Base-by-base conservation (phyloP, 1,140 invertebrate species). In the Pseudomyrmex dendroicus region DNA sequence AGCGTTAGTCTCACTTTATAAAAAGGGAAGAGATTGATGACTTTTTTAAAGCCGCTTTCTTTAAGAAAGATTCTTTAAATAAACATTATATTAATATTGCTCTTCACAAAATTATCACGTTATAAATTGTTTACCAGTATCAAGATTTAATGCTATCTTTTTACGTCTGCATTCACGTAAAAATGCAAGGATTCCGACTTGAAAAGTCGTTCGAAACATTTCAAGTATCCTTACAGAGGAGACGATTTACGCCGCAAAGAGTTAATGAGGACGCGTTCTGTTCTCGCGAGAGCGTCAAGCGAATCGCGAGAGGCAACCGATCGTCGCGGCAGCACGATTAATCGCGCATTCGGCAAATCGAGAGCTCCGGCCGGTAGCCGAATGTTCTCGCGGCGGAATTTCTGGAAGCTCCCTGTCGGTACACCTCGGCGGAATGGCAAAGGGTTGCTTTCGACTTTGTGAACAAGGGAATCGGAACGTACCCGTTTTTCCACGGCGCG, bases 401-500 rank as follows among this genome's bases (percentile, higher is more conserved):
- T 86, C 83, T 84, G 83, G 84, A 78, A 84, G 63, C 77, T 20
- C 59, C 68, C 62, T 62, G 86, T 17, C 77, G 50, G 61, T 78
- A 62, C 76, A 63, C 83, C 85, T 88, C 83, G 86, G 78, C 54
- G 67, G 78, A 73, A 83, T 88, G 67, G 86, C 86, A 83, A 88
- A 88, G 73, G 70, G 85, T 72, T 54, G 83, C 68, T 52, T 50
- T 59, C 13, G 74, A 63, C 74, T 82, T 62, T 56, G 83, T 72
- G 74, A 88, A 87, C 76, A 86, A 88, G 72, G 73, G 74, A 86
- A 62, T 83, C 86, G 86, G 35, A 35, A 76, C 83, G 83, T 85
- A 61, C 35, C 12, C 62, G 87, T 89, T 89, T 89, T 89, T 89
- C 87, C 87, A 86, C 80, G 84, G 48, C 52, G 67, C 80, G 50